phyloP scores from a whole-genome alignment of 1,140 invertebrate genomes.

The Penaeus chinensis region DNA sequence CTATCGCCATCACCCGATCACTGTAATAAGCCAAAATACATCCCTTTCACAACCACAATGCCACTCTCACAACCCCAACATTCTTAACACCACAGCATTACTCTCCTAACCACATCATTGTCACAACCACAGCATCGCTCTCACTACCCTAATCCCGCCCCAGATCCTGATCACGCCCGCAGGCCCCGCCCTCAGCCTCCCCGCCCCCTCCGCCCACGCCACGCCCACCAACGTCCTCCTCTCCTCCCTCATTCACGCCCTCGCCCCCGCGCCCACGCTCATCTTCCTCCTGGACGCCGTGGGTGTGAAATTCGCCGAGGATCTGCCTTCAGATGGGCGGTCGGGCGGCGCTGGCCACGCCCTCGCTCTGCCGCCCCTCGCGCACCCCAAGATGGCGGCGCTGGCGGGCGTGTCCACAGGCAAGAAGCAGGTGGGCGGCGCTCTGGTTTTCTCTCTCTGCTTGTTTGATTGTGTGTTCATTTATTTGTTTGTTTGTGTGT shows the following conservation, averaged over 20 bases:
- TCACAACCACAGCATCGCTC: not conserved
- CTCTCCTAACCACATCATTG: too few species aligned
- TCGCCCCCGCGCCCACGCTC: conserved; percentile 27
- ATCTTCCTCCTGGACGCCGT: conserved; percentile 39
- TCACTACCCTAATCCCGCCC: not conserved
- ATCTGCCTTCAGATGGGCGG: not conserved
- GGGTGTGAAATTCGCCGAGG: conserved; percentile 31
- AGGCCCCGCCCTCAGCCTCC: conserved; percentile 39
- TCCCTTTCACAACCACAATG: too few species aligned
- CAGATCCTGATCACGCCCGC: conserved; percentile 51
- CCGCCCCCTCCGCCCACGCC: conserved; percentile 30
- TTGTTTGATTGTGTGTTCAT: too few species aligned
- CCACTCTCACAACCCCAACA: too few species aligned
- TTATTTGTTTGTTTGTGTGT: too few species aligned
- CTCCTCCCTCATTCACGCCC: conserved; percentile 22
- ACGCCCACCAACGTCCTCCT: conserved; percentile 55
- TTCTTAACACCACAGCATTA: too few species aligned
- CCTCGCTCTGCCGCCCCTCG: conserved; percentile 38
- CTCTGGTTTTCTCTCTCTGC: not conserved
- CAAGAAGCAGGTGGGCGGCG: conserved; percentile 41
- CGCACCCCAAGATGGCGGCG: conserved; percentile 44
- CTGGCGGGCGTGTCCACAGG: conserved; percentile 30
- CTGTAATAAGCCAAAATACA: not conserved
- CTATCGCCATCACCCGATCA: too few species aligned
- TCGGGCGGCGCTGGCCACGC: conserved; percentile 1